Conservation (phyloP, 2,113 vertebrate species). For the Vulpes ferrilata region DNA sequence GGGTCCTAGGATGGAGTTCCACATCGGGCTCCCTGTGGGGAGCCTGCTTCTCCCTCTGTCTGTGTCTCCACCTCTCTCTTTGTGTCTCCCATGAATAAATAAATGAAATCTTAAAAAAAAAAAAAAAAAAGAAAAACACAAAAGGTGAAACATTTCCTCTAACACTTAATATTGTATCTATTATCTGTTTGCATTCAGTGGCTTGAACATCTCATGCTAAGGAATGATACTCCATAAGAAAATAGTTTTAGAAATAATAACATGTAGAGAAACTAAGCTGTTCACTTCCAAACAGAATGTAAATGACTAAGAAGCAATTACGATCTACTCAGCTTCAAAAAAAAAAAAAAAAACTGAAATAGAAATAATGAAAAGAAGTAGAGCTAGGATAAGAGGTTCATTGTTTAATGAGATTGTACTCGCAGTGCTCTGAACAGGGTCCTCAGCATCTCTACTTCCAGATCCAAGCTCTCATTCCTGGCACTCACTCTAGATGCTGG, state of each 20-base stretch:
- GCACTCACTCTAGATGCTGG: neutral
- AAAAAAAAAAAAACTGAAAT: constrained; percentile 15
- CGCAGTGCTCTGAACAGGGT: neutral
- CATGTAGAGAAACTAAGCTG: neutral
- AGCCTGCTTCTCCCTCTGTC: no score
- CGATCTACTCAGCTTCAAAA: neutral
- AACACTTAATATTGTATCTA: neutral
- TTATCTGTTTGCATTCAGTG: neutral
- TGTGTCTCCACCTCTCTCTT: no score
- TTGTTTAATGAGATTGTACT: neutral
- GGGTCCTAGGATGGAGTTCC: no score
- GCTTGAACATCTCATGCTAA: neutral
- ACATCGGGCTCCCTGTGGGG: no score
- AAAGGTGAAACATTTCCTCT: neutral
- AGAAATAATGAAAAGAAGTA: neutral
- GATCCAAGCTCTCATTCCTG: neutral
- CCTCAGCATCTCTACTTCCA: neutral
- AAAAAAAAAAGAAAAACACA: neutral
- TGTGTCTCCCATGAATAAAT: no score
- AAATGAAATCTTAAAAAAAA: no score
- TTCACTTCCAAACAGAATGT: neutral
- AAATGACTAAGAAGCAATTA: neutral
- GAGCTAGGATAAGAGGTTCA: neutral
- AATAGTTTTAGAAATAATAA: neutral
- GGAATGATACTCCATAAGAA: neutral